Evolutionary conservation across 1,140 invertebrate genomes (phyloP).

Genomic region (Lucilia cuprina): DNA sequence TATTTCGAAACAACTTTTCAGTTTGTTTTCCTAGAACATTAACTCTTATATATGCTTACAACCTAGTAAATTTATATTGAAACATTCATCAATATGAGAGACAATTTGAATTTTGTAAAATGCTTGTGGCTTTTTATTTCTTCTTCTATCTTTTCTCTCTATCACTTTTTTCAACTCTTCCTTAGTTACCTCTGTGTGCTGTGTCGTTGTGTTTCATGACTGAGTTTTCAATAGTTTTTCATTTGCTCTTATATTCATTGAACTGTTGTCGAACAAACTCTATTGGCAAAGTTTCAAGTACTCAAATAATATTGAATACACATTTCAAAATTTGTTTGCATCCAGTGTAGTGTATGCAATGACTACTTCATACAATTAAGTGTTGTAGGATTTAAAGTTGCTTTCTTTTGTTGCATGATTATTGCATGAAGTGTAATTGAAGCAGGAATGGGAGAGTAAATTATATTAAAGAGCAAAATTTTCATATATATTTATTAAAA

Average conservation of each 20-base stretch:
- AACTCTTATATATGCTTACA: not conserved
- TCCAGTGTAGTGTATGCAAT: not conserved
- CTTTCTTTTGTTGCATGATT: not conserved
- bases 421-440: not conserved
- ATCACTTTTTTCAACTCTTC: not conserved
- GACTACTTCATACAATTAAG: not conserved
- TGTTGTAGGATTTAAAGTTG: not conserved
- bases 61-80: not conserved
- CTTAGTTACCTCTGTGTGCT: not conserved
- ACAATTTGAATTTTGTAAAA: not conserved
- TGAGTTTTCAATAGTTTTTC: conserved; percentile 7
- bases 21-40: not conserved
- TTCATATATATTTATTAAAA: no score
- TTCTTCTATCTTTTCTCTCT: not conserved
- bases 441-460: not conserved
- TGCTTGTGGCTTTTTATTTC: not conserved
- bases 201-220: not conserved
- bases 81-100: not conserved
- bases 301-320: not conserved
- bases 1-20: not conserved
- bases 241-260: not conserved
- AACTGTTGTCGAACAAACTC: not conserved
- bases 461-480: not conserved
- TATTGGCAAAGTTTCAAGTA: conserved; percentile 1
- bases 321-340: not conserved